Percentiles rank a stretch among this genome's conserved stretches.
Evolutionary conservation across 2,797 vertebrate species (phyloP).

Genomic region (Diplodus puntazzo): DNA sequence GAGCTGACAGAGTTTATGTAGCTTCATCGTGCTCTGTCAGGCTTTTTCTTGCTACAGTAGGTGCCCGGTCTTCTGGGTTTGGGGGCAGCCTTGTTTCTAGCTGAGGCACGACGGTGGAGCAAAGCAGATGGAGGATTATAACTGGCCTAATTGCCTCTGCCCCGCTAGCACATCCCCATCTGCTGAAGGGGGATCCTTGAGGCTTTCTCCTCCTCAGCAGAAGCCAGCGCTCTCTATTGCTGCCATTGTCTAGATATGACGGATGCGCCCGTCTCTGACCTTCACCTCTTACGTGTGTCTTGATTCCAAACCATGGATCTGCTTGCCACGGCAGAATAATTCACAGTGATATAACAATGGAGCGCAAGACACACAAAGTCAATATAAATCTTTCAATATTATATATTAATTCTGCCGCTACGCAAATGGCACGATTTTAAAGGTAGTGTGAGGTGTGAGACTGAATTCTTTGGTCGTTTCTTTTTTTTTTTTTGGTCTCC

Average conservation of each 20-base stretch:
- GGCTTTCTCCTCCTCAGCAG: slow-evolving; percentile 59
- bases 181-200: slow-evolving; percentile 72
- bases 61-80: slow-evolving; percentile 49
- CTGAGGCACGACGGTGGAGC: slow-evolving; percentile 51
- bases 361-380: slow-evolving; percentile 41
- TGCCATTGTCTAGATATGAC: slow-evolving; percentile 63
- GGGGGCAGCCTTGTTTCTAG: slow-evolving; percentile 59
- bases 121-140: slow-evolving; percentile 84
- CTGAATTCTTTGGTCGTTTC: background rate
- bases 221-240: slow-evolving; percentile 41
- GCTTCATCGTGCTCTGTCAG: slow-evolving; percentile 61
- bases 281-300: slow-evolving; percentile 38
- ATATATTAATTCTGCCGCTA: slow-evolving; percentile 22
- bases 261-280: slow-evolving; percentile 61
- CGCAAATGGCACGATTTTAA: slow-evolving; percentile 19
- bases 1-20: slow-evolving; percentile 60
- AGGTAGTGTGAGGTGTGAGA: background rate
- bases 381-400: slow-evolving; percentile 39
- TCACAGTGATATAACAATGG: slow-evolving; percentile 36
- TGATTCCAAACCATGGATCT: slow-evolving; percentile 28
- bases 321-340: slow-evolving; percentile 37
- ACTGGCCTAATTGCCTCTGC: slow-evolving; percentile 81
- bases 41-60: slow-evolving; percentile 63
- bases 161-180: slow-evolving; percentile 73
- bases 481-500: background rate